Evolutionary conservation across 2,888 invertebrate species (phyloP).

Genomic region (Andrena trimmerana): DNA sequence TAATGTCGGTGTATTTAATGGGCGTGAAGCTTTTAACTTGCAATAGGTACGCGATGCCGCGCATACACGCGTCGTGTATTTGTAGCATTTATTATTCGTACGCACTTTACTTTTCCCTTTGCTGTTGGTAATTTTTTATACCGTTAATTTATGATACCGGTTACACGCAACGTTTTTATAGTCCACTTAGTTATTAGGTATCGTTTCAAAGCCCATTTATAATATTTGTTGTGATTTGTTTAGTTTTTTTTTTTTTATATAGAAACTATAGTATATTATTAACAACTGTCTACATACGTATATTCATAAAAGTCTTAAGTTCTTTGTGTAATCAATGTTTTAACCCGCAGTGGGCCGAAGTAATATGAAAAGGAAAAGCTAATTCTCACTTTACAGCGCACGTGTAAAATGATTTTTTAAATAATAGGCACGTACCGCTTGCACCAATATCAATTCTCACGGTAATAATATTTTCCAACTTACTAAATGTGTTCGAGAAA

Average conservation of each 20-base stretch:
- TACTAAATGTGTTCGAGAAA: not conserved
- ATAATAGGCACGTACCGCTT: conserved; percentile 27
- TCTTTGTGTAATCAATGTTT: conserved; percentile 18
- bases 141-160: conserved; percentile 10
- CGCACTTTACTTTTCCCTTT: conserved; percentile 15
- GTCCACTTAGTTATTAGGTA: conserved; percentile 24
- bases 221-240: conserved; percentile 35
- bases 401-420: conserved; percentile 8
- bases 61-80: conserved; percentile 18
- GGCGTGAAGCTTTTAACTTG: conserved; percentile 26
- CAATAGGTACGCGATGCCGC: conserved; percentile 5
- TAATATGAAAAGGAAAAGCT: not conserved
- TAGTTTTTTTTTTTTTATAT: conserved; percentile 34
- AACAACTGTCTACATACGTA: conserved; percentile 23
- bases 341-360: conserved; percentile 15
- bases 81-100: conserved; percentile 52
- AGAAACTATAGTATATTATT: conserved; percentile 15
- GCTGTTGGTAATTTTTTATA: conserved; percentile 14
- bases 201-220: conserved; percentile 28
- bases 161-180: conserved; percentile 37
- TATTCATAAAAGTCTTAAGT: conserved; percentile 17
- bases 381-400: not conserved
- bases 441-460: conserved; percentile 20
- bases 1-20: conserved; percentile 28
- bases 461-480: not conserved